Conservation (phyloP, 2,888 invertebrate genomes). For the Cantharis rustica region DNA sequence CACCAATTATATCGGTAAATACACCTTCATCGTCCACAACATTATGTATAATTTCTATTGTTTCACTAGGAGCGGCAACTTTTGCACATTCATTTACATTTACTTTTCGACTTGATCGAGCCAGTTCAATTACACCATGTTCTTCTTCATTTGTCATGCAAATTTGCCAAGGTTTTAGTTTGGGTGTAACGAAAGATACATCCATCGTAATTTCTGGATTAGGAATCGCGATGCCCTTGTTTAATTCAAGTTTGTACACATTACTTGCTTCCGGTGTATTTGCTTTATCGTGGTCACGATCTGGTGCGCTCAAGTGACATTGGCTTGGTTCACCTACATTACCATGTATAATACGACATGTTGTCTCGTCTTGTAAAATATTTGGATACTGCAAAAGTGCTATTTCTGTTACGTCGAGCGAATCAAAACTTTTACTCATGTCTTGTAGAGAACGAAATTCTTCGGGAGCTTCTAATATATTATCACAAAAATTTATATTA, state of each 20-base stretch:
- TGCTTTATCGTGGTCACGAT: conserved; percentile 28
- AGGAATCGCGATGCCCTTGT: conserved; percentile 13
- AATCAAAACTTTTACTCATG: not conserved
- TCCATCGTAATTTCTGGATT: conserved; percentile 17
- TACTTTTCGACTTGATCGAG: conserved; percentile 7
- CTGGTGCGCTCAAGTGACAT: conserved; percentile 18
- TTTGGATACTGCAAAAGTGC: not conserved
- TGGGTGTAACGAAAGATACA: not conserved
- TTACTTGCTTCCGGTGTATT: conserved; percentile 23
- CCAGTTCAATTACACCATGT: conserved; percentile 7
- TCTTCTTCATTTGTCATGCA: conserved; percentile 25
- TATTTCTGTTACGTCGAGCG: no score
- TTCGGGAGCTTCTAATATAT: conserved; percentile 43
- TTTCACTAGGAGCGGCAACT: conserved; percentile 16
- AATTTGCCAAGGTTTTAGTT: conserved; percentile 11
- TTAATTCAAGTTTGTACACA: conserved; percentile 21
- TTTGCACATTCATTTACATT: conserved; percentile 20
- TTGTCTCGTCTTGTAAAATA: conserved; percentile 2
- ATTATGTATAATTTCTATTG: conserved; percentile 21
- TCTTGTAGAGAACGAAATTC: conserved; percentile 36
- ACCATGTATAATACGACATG: conserved; percentile 5
- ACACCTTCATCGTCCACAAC: conserved; percentile 19
- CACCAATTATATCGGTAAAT: conserved; percentile 23
- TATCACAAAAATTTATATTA: not conserved
- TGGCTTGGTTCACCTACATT: conserved; percentile 24